Evolutionary conservation across 1,140 invertebrate genomes (phyloP), one percentile per base, ranked within the genome.

Genomic region (Nasonia giraulti): DNA sequence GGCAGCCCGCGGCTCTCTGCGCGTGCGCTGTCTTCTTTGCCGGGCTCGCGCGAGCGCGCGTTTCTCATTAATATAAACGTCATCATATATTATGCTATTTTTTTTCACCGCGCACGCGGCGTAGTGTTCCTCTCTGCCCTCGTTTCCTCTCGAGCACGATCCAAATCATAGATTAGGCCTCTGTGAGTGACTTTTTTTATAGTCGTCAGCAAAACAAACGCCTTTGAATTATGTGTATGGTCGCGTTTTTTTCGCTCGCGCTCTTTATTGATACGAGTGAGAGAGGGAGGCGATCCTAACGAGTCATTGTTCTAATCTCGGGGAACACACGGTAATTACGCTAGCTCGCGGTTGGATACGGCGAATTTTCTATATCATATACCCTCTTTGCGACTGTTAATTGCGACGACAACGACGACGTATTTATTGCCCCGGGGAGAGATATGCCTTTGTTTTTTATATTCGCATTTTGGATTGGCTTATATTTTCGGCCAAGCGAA

Each of bases 21-120:
- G 83, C 14, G 74, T 71, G 37, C 2, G 80, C 86, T 88, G 84
- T 89, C 86, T 89, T 80, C 76, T 86, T 50, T 69, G 66, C 78
- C 79, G 69, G 87, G 78, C 69, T 87, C 85, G 86, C 82, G 86
- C 84, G 87, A 87, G 88, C 85, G 86, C 83, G 86, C 84, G 87
- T 87, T 89, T 90, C 87, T 89, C 87, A 89, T 89, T 89, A 89
- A 90, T 89, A 89, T 89, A 89, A 89, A 88, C 86, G 89, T 90
- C 87, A 83, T 88, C 88, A 84, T 89, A 88, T 89, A 89, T 88
- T 90, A 89, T 85, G 80, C 69, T 71, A 84, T 84, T 86, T 83
- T 84, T 69, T 47, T 69, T 33, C 27, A 23, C 23, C 40, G 10
- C 31, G 31, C 10, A 10, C 23, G 10, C 27, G 66, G 33, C 33